Conservation (phyloP, 2,113 vertebrate species). For the Tachycineta bicolor region DNA sequence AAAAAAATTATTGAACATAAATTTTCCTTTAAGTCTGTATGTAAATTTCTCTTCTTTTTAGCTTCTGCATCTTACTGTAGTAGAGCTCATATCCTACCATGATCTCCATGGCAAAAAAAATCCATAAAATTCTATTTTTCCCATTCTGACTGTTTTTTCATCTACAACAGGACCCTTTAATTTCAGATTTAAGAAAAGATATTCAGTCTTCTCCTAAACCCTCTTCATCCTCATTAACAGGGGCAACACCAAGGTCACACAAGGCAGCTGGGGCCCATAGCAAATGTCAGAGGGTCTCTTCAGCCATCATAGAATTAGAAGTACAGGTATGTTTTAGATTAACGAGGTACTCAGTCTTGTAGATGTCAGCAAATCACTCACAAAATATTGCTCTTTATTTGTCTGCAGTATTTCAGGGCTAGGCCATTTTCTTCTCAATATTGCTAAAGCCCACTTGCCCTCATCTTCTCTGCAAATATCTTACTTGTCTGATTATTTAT, state of each 20-base stretch:
- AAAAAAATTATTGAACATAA: not conserved
- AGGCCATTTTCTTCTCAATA: not conserved
- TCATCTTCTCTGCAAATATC: not conserved
- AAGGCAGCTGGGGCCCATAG: not conserved
- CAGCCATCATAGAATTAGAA: rapidly evolving
- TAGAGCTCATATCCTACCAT: not conserved
- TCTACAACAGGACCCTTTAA: not conserved
- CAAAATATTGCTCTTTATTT: not conserved
- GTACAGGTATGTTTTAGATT: not conserved
- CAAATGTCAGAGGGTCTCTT: not conserved
- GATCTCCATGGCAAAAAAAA: not conserved
- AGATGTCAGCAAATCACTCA: not conserved
- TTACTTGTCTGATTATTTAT: not conserved
- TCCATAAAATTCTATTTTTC: not conserved
- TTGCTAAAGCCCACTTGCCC: not conserved
- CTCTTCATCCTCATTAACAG: not conserved
- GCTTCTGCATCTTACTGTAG: not conserved
- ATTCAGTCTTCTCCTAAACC: not conserved
- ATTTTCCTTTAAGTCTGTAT: not conserved
- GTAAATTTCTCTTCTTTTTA: not conserved
- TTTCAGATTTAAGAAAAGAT: not conserved
- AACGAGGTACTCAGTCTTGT: rapidly evolving
- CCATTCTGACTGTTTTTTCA: not conserved
- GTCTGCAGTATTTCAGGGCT: not conserved
- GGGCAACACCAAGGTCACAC: not conserved